Base-by-base conservation (phyloP, 2,888 invertebrate genomes). In the Mythimna lalbum region DNA sequence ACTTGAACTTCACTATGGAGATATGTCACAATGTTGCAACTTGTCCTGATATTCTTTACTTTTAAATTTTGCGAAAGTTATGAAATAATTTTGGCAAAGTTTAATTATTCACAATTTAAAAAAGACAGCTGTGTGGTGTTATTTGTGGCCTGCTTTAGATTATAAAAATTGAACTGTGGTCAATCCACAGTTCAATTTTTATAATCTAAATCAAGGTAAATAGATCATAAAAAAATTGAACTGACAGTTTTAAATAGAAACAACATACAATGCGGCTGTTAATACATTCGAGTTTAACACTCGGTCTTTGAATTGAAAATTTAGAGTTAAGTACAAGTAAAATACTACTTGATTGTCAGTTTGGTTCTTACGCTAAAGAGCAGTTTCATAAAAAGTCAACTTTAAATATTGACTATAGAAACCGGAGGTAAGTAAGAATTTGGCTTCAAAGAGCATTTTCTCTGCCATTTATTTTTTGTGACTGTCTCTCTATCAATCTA, bases 121-220 rank as follows among this genome's bases (percentile, higher is more conserved):
- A 43, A 17, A 55, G 60, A 80, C 72, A 75, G 39, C 47, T 80
- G 43, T 60, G 72, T 68, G 67, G 27, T 59, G 63, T 59, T 65
- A 60, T 71, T 71, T 60, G 23, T 52, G 21, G 6, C 31, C 43
- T 64, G 53, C 67, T 6, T 31, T 31, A 31, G 1, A 31, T 31
- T 6, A 31, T 5, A 31, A 31, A 31, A 3, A 56, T 70, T 23
- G 55, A 59, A n/a, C n/a, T n/a, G n/a, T n/a, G n/a, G n/a, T n/a
- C n/a, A n/a, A n/a, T n/a, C 39, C 43, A 63, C 17, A 12, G 53
- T 0, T 14, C 31, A 59, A 52, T 74, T 61, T 21, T 55, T 66
- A 39, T 47, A 57, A 50, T 57, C 23, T 57, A 57, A 5, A 4
- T 43, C 17, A 59, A 12, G 36, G 33, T 21, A 39, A 39, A 27